Base-by-base conservation (phyloP, 2,797 vertebrate species). In the Poecilia velifera region DNA sequence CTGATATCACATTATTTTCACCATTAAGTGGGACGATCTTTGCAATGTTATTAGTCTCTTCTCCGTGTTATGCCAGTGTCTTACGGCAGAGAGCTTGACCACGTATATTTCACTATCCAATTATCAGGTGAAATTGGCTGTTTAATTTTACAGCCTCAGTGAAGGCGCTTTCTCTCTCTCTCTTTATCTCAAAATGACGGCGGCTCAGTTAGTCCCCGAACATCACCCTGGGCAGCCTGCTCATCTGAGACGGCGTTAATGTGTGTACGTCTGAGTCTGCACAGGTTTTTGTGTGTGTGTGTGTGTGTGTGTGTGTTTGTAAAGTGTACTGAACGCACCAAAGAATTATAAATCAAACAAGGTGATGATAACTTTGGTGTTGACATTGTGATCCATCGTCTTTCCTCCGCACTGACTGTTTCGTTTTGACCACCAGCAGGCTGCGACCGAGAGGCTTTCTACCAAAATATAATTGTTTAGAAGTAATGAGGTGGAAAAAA, bases 401-500 rank as follows among this genome's bases (percentile, higher is more conserved):
- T 90, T 84, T 86, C 89, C 82, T 92, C 84, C 57, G 31, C 85
- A 68, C 83, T 88, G 88, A 86, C 82, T 92, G 88, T 91, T 95
- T 94, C 90, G 92, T 94, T 95, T 94, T 89, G 91, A 90, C 84
- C 89, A 88, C 87, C 87, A 91, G 89, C 87, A 85, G 82, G 72
- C 90, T 89, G 85, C 79, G 57, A 91, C 93, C 91, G 84, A 91
- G 75, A 93, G 88, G 85, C 87, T 93, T 93, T 93, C 91, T 89
- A 91, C 88, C 79, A 82, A 80, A 91, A 93, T 92, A 92, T 95
- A 95, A 96, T 95, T 95, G 95, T 96, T 95, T 91, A 81, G 87
- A 90, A 93, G 94, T 96, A 96, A 96, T 96, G 95, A 95, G 93
- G 90, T 94, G 92, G 90, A 91, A 91, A 93, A 93, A 91, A 88